phyloP scores from a whole-genome alignment of 2,888 invertebrate genomes.

The Thera obeliscata region DNA sequence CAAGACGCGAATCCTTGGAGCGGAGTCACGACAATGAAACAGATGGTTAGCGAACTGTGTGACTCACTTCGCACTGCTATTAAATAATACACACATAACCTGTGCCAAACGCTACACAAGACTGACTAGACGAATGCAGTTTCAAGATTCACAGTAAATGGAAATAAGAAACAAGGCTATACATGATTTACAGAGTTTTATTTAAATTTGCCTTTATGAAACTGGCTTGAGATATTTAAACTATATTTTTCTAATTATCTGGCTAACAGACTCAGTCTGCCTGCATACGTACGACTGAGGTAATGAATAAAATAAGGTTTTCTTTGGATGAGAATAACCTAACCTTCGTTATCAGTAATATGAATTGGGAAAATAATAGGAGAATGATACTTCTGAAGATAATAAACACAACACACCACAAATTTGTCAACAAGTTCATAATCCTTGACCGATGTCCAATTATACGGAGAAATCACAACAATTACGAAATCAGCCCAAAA shows the following conservation, averaged over 20 bases:
- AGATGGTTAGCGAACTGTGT: conserved; percentile 64
- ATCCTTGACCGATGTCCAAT: conserved; percentile 35
- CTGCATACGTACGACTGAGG: too few species aligned
- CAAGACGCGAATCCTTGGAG: conserved; percentile 45
- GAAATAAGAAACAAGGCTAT: conserved; percentile 28
- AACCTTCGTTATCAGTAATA: background rate
- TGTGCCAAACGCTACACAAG: conserved; percentile 41
- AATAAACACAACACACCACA: conserved; percentile 3
- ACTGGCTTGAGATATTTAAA: background rate
- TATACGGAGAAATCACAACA: conserved; percentile 35
- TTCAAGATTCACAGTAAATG: conserved; percentile 26
- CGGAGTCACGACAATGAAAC: conserved; percentile 59
- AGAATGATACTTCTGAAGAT: conserved; percentile 1
- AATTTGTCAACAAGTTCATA: conserved; percentile 17
- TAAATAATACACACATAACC: conserved; percentile 44
- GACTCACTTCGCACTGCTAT: conserved; percentile 55
- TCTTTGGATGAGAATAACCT: background rate
- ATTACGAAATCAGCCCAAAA: conserved; percentile 36
- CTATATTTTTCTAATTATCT: background rate
- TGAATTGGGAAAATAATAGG: background rate
- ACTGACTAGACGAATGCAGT: conserved; percentile 21
- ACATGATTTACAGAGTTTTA: conserved; percentile 28
- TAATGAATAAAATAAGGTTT: background rate
- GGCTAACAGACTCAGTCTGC: background rate
- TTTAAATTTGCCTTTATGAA: conserved; percentile 24